Percentiles rank a stretch among this genome's conserved stretches.
phyloP scores from a whole-genome alignment of 37 sponge, comb jelly and placozoan genomes.

The Halichondria panicea region DNA sequence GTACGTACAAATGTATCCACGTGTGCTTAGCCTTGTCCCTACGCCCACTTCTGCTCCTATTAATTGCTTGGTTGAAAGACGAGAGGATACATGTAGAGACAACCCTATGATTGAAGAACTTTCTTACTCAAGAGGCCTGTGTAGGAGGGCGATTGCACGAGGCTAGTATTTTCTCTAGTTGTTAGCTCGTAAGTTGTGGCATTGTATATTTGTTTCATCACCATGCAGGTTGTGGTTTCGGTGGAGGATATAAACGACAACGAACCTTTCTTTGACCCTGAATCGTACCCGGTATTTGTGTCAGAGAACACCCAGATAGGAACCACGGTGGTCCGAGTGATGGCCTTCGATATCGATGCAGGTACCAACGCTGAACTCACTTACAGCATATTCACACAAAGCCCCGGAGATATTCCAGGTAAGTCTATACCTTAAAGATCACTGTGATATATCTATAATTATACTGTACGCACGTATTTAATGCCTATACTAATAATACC shows the following conservation, averaged over 20 bases:
- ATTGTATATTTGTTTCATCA: not conserved
- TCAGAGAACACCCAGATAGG: slow-evolving; percentile 17
- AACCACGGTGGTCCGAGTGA: not conserved
- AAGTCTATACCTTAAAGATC: not conserved
- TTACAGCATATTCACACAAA: not conserved
- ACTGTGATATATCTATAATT: not conserved
- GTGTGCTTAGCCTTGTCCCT: too few species aligned
- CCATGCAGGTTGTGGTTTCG: slow-evolving; percentile 7
- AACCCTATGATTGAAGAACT: too few species aligned
- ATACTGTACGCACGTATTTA: too few species aligned
- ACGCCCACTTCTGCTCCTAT: too few species aligned
- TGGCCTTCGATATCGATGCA: slow-evolving; percentile 13
- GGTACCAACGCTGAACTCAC: slow-evolving; percentile 15
- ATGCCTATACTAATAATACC: too few species aligned
- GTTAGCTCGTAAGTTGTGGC: not conserved
- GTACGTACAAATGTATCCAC: too few species aligned
- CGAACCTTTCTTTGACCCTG: slow-evolving; percentile 21
- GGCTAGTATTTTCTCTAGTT: not conserved
- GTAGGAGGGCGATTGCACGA: not conserved
- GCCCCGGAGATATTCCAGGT: slow-evolving; percentile 26
- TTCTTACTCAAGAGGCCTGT: not conserved
- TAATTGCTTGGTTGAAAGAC: too few species aligned
- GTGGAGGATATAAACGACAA: slow-evolving; percentile 46
- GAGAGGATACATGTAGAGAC: too few species aligned
- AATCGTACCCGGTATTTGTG: slow-evolving; percentile 8